Evolutionary conservation across 2,888 invertebrate species (phyloP).

Genomic region (Latheticus oryzae): DNA sequence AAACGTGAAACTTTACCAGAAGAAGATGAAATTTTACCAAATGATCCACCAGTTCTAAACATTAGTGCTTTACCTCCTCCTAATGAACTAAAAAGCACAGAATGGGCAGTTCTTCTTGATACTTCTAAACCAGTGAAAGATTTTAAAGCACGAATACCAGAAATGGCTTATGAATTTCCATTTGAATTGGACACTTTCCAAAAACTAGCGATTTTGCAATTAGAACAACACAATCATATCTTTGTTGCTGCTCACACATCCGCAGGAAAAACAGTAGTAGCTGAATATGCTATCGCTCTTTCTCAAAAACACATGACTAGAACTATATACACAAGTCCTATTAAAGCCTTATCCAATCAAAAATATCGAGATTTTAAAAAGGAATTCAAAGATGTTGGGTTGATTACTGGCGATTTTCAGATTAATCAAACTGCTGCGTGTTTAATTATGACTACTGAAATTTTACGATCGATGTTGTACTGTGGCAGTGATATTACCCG

Average conservation of each 20-base stretch:
- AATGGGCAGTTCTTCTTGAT: constrained; percentile 92
- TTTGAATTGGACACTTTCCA: constrained; percentile 98
- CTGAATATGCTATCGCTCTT: constrained; percentile 98
- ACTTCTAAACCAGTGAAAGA: constrained; percentile 83
- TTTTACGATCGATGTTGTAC: constrained; percentile 95
- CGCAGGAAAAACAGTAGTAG: constrained; percentile 98
- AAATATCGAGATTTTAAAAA: constrained; percentile 97
- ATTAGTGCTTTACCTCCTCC: constrained; percentile 70
- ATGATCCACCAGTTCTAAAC: constrained; percentile 73
- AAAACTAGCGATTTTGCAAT: constrained; percentile 93
- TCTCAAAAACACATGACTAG: constrained; percentile 92
- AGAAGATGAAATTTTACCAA: constrained; percentile 60
- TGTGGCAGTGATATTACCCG: constrained; percentile 93
- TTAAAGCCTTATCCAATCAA: constrained; percentile 98
- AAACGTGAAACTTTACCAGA: constrained; percentile 48
- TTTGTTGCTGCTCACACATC: constrained; percentile 99
- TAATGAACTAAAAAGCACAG: constrained; percentile 69
- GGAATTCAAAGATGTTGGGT: constrained; percentile 91
- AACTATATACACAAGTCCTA: constrained; percentile 97
- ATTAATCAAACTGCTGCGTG: constrained; percentile 94
- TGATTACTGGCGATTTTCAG: constrained; percentile 96
- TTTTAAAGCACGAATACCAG: constrained; percentile 83
- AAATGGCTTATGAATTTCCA: constrained; percentile 85
- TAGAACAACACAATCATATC: constrained; percentile 94
- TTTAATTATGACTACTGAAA: constrained; percentile 99